Evolutionary conservation across 1,140 invertebrate genomes (phyloP).

Genomic region (Condylostylus longicornis): DNA sequence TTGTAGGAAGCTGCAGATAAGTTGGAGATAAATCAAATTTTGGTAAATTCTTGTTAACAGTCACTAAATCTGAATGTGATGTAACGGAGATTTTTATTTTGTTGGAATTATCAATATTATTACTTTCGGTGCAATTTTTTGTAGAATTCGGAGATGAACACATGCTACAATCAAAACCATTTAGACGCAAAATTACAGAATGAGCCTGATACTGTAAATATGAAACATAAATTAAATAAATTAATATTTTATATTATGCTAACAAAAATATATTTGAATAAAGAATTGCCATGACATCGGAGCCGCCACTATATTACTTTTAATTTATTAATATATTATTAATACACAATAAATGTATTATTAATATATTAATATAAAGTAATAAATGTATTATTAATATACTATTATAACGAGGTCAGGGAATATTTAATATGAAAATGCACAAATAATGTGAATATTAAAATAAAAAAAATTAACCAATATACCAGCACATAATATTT

Average conservation of each 20-base stretch:
- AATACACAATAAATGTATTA: too few relatives aligned
- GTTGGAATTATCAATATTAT: slow-evolving; percentile 3
- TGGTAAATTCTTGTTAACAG: slow-evolving; percentile 15
- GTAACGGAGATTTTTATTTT: slow-evolving; percentile 1
- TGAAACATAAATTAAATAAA: neutral
- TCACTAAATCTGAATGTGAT: slow-evolving; percentile 7
- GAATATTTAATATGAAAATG: too few relatives aligned
- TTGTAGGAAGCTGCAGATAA: slow-evolving; percentile 19
- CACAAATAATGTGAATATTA: too few relatives aligned
- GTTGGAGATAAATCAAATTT: slow-evolving; percentile 23
- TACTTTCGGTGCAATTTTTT: slow-evolving; percentile 6
- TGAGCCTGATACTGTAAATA: slow-evolving; percentile 44
- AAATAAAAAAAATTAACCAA: too few relatives aligned
- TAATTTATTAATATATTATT: too few relatives aligned
- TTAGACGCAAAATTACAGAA: slow-evolving; percentile 40
- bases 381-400: too few relatives aligned
- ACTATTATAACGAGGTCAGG: too few relatives aligned
- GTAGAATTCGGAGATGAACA: slow-evolving; percentile 31
- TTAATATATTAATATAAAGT: too few relatives aligned
- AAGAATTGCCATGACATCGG: too few relatives aligned
- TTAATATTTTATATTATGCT: neutral
- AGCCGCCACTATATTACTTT: too few relatives aligned
- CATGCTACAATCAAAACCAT: slow-evolving; percentile 35
- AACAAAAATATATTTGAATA: neutral
- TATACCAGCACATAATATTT: too few relatives aligned